phyloP scores from a whole-genome alignment of 2,113 vertebrate genomes.

The Falco punctatus region DNA sequence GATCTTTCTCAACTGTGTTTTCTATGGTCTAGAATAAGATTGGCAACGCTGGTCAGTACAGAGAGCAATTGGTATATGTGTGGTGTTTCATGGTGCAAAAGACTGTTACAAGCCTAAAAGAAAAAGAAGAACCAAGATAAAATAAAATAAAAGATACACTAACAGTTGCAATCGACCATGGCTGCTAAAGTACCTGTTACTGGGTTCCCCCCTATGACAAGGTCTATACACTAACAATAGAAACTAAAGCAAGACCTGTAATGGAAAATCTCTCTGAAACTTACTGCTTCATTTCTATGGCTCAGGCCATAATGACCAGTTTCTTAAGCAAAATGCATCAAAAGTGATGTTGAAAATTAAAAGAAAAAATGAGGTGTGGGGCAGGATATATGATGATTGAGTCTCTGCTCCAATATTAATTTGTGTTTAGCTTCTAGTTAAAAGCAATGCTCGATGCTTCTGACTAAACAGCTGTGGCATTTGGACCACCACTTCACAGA shows the following conservation, averaged over 20 bases:
- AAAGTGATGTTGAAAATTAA: background rate
- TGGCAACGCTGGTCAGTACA: background rate
- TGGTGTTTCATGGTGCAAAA: background rate
- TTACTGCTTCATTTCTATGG: background rate
- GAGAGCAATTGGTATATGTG: background rate
- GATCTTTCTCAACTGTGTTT: background rate
- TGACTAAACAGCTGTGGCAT: background rate
- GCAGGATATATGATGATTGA: background rate
- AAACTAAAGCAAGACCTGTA: background rate
- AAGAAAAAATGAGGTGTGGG: fast-evolving
- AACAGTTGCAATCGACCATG: background rate
- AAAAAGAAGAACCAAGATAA: background rate
- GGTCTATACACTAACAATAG: background rate
- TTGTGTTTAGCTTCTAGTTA: background rate
- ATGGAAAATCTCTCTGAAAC: background rate
- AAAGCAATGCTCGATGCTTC: background rate
- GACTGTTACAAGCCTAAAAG: background rate
- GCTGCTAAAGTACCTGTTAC: background rate
- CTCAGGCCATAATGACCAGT: background rate
- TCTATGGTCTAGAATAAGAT: background rate
- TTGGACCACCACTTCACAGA: background rate
- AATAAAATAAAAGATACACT: background rate
- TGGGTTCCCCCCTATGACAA: background rate
- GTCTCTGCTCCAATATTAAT: background rate
- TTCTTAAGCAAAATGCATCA: background rate